phyloP scores from a whole-genome alignment of 2,797 vertebrate genomes.

The Allobates femoralis region DNA sequence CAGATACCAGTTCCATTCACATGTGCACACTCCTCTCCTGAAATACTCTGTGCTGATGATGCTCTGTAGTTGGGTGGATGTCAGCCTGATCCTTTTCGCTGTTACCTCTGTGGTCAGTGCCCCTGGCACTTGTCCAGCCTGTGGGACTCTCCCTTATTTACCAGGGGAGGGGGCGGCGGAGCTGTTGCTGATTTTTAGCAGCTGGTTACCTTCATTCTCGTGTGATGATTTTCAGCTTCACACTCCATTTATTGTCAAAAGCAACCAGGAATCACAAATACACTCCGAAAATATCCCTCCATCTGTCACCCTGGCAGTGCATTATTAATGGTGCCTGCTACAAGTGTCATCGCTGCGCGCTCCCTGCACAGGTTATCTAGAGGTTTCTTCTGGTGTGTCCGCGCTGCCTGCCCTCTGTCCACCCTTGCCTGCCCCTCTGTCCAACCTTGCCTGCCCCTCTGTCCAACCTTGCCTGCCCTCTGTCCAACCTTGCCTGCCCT shows the following conservation, averaged over 20 bases:
- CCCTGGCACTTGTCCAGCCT: background rate
- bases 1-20: too few relatives aligned
- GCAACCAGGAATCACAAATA: constrained; percentile 21
- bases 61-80: background rate
- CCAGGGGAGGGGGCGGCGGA: background rate
- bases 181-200: constrained; percentile 32
- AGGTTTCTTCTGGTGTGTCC: background rate
- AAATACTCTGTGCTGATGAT: background rate
- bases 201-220: constrained; percentile 28
- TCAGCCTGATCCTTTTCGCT: too few relatives aligned
- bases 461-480: too few relatives aligned
- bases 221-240: constrained; percentile 34
- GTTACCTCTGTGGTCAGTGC: background rate
- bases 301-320: constrained; percentile 27
- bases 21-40: too few relatives aligned
- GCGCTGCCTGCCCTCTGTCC: too few relatives aligned
- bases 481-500: too few relatives aligned
- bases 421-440: too few relatives aligned
- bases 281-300: background rate
- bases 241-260: constrained; percentile 43
- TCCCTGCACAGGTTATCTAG: background rate
- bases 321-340: constrained; percentile 10
- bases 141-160: background rate
- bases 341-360: background rate
- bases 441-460: too few relatives aligned